Evolutionary conservation across 92 coral and sea anemone species (phyloP).

Genomic region (Plumapathes pennacea): DNA sequence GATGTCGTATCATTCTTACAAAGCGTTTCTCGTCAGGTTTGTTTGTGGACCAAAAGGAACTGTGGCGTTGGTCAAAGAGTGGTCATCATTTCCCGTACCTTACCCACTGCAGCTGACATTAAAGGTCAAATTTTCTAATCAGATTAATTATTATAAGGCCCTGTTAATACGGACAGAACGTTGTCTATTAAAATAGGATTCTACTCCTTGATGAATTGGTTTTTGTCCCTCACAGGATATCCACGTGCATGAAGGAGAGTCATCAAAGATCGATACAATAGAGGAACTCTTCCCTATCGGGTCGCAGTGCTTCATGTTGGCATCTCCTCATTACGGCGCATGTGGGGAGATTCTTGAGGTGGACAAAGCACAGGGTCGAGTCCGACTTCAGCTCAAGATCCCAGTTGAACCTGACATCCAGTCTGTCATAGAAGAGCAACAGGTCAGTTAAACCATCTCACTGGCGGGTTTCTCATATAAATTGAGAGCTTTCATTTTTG

Average conservation of each 20-base stretch:
- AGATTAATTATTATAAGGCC: no score
- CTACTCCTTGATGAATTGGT: no score
- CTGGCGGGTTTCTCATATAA: background rate
- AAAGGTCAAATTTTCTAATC: conserved; percentile 58
- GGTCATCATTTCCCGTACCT: conserved; percentile 72
- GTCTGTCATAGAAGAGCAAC: conserved; percentile 48
- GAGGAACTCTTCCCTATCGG: conserved; percentile 86
- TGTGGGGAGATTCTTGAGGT: conserved; percentile 91
- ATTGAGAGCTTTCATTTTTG: no score
- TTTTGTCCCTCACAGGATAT: conserved; percentile 90
- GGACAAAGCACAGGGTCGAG: conserved; percentile 86
- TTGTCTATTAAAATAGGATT: no score
- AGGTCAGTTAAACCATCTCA: conserved; percentile 15
- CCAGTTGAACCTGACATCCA: conserved; percentile 82
- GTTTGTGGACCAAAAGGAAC: conserved; percentile 88
- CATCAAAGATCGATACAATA: conserved; percentile 58
- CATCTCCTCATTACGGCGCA: conserved; percentile 88
- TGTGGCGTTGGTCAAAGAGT: conserved; percentile 86
- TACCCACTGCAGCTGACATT: conserved; percentile 78
- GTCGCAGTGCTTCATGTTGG: conserved; percentile 89
- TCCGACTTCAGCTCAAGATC: conserved; percentile 88
- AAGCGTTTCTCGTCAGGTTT: no score
- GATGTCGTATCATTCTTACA: no score
- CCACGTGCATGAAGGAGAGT: conserved; percentile 60
- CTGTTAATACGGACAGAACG: no score